These are phyloP conservation scores for Pasiphila rectangulata DNA, from an alignment of 2,888 invertebrate species.

Conservation along the genomic window DNA sequence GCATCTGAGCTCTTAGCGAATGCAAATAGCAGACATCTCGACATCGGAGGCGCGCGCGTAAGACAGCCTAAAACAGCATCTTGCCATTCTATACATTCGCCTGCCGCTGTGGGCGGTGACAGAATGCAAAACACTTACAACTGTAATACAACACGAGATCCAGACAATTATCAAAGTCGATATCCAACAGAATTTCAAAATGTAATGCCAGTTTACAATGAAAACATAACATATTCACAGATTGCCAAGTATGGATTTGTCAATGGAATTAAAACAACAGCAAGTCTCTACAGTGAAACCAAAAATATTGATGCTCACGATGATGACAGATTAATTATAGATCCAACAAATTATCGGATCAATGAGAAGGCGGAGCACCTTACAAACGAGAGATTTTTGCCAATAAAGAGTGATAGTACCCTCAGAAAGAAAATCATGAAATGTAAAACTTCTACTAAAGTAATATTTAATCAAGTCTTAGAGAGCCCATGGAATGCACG, in stretches of 20 bases:
- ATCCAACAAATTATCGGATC: neutral
- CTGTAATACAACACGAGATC: neutral
- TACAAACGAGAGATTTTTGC: neutral
- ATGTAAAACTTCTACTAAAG: slow-evolving; percentile 24
- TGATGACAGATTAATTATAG: neutral
- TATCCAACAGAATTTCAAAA: neutral
- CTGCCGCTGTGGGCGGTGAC: slow-evolving; percentile 36
- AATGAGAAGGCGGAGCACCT: neutral
- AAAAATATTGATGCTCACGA: neutral
- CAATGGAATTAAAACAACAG: neutral
- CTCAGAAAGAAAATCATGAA: slow-evolving; percentile 8
- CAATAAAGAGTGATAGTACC: slow-evolving; percentile 9
- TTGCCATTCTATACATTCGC: slow-evolving; percentile 38
- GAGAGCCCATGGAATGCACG: slow-evolving; percentile 82
- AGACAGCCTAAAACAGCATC: slow-evolving; percentile 43
- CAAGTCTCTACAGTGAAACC: neutral
- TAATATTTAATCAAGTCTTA: slow-evolving; percentile 74
- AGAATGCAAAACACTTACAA: slow-evolving; percentile 22
- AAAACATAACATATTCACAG: slow-evolving; percentile 3
- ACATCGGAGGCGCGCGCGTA: slow-evolving; percentile 44
- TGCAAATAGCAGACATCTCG: slow-evolving; percentile 65
- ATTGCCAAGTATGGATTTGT: neutral
- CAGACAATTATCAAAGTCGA: neutral
- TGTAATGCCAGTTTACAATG: neutral
- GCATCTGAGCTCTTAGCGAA: slow-evolving; percentile 67